Base-by-base conservation (phyloP, 1,140 invertebrate genomes). In the Cotesia chilonis region DNA sequence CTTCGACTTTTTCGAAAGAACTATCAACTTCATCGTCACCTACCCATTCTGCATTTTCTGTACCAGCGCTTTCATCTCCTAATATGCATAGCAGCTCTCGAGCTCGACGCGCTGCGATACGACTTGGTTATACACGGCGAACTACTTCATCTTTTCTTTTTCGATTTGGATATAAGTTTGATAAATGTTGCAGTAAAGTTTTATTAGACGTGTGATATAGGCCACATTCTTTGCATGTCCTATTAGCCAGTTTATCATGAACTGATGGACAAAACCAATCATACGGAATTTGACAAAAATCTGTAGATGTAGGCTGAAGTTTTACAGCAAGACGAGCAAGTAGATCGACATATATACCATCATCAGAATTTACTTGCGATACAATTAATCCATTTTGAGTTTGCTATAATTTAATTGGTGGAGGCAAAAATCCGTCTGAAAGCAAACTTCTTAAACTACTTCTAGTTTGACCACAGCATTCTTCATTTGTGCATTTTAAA, bases 191-290 rank as follows among this genome's bases (percentile, higher is more conserved):
- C 4, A 67, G 4, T 17, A 51, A n/a, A 7, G 3, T 17, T 41
- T 70, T 70, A 60, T 60, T 70, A 38, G 68, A 70, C 4, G 68
- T 41, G 17, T 9, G 10, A 70, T 70, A 70, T 60, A 59, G 14
- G 5, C 68, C 68, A 60, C 52, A 74, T 36, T 64, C 47, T 41
- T 65, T 65, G 47, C 59, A 74, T 20, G 54, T 70, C 66, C 54
- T 74, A 47, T 20, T 60, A 1, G 55, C 52, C n/a, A 65, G 36
- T 20, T 68, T 38, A n/a, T 38, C 68, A 1, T 68, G 63, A 6
- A 74, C 68, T 61, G 54, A 66, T 7, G 64, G 68, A 52, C 68
- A 74, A 12, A 38, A 38, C 14, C 36, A 60, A 60, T 70, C 64
- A 7, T 70, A 74, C 4, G 64, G 55, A 37, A 70, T 38, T 4